Evolutionary conservation across 2,113 vertebrate genomes (phyloP), one percentile per base, ranked within the genome.

Genomic region (Epinephelus moara): DNA sequence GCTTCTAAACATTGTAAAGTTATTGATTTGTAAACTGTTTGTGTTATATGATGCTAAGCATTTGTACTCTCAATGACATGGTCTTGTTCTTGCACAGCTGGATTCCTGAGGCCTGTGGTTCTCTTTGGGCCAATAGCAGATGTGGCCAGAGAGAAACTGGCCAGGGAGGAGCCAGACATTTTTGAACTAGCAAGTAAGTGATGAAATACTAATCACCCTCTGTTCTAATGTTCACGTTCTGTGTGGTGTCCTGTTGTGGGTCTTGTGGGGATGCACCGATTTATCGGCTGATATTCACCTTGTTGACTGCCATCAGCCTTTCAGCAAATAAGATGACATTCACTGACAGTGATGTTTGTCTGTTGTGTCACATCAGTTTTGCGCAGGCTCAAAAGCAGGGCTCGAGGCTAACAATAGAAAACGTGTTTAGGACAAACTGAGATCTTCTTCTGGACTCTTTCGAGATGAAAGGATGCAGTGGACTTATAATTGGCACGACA

Each of bases 121-220:
- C 97, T 99, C 92, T 99, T 99, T 88, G 98, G 98, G 82, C 98
- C 98, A 6, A 99, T 99, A 62, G 98, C 98, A 77, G 98, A 99
- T 68, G 96, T 97, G 87, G 98, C 96, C 4, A 95, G 98, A 88
- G 98, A 99, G 80, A 99, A 99, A 89, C 91, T 99, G 90, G 97
- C 96, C 82, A 96, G 98, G 87, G 98, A 99, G 91, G 97, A 97
- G 63, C 97, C 98, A 37, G 97, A 99, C 79, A 89, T 97, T 79
- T 99, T 98, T 90, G 98, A 99, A 89, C 96, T 98, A 47, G 98
- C 98, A 93, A 99, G 98, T 99, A 95, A 97, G 98, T 96, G 75
- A 63, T 75, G 27, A 78, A 77, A 52, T 17, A 47, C 27, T 1
- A 4, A 3, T 47, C 33, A 42, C 45, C 19, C 13, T 73, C 23